Evolutionary conservation across 1,140 invertebrate species (phyloP).

Genomic region (Euura lappo): DNA sequence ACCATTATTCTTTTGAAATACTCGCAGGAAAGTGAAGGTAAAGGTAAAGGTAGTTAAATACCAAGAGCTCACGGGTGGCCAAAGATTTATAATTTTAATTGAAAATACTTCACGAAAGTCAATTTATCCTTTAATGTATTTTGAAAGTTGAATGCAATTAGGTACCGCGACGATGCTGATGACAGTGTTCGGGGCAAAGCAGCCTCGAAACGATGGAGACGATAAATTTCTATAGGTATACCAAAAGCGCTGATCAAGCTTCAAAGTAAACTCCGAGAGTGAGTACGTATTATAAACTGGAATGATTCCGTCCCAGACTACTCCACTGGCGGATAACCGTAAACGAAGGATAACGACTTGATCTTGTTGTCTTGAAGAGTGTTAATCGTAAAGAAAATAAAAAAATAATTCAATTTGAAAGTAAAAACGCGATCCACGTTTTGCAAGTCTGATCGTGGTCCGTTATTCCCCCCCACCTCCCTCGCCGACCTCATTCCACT

Average conservation of each 20-base stretch:
- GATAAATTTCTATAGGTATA: background rate
- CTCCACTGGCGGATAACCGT: background rate
- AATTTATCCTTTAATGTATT: too few relatives aligned
- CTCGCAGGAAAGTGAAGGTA: too few relatives aligned
- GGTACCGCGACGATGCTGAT: background rate
- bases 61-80: too few relatives aligned
- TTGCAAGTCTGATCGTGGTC: background rate
- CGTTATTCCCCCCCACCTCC: background rate
- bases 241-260: background rate
- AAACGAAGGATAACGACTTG: background rate
- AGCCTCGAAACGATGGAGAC: background rate
- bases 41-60: too few relatives aligned
- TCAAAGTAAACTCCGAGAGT: background rate
- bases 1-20: too few relatives aligned
- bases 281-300: background rate
- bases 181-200: background rate
- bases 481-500: background rate
- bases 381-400: background rate
- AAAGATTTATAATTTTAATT: too few relatives aligned
- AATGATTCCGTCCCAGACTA: background rate
- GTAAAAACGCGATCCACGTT: slow-evolving; percentile 1
- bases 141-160: background rate
- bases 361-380: background rate
- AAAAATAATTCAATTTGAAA: slow-evolving; percentile 4
- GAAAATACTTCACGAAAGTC: too few relatives aligned